Percentiles rank a stretch among this genome's conserved stretches.
Conservation (phyloP, 2,888 invertebrate genomes). For the Pyrrhosoma nymphula region DNA sequence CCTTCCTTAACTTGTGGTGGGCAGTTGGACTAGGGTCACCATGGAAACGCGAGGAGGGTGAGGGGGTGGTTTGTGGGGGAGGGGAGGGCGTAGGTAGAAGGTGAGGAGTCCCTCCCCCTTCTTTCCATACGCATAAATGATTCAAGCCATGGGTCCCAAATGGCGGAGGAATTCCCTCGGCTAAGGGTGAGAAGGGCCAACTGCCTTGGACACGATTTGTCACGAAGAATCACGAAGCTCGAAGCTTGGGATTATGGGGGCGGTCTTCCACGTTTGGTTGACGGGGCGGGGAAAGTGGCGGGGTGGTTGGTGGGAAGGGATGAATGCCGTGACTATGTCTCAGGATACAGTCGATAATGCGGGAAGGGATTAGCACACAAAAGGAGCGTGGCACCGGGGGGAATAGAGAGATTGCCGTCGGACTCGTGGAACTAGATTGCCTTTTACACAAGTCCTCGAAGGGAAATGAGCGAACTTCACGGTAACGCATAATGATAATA, state of each 20-base stretch:
- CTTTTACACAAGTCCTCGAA: too few species aligned
- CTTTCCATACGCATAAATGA: neutral
- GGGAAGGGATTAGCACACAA: conserved; percentile 1
- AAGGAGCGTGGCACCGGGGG: neutral
- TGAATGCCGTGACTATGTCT: neutral
- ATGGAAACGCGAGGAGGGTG: neutral
- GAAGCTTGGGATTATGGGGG: neutral
- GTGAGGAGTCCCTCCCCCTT: neutral
- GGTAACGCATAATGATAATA: too few species aligned
- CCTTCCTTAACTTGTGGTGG: neutral
- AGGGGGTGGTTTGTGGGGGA: neutral
- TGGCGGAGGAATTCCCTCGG: neutral
- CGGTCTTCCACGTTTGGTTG: neutral
- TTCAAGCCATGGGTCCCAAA: neutral
- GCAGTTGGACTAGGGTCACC: neutral
- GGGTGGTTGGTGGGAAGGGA: neutral
- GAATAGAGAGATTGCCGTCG: neutral
- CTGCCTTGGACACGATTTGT: neutral
- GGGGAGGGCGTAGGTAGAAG: neutral
- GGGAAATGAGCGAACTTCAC: too few species aligned
- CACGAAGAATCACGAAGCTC: conserved; percentile 7
- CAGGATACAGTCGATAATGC: conserved; percentile 14
- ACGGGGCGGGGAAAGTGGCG: neutral
- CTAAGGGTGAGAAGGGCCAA: conserved; percentile 13
- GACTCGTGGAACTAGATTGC: too few species aligned